Conservation (phyloP, 2,113 vertebrate species). For the Nothocercus nigrocapillus region DNA sequence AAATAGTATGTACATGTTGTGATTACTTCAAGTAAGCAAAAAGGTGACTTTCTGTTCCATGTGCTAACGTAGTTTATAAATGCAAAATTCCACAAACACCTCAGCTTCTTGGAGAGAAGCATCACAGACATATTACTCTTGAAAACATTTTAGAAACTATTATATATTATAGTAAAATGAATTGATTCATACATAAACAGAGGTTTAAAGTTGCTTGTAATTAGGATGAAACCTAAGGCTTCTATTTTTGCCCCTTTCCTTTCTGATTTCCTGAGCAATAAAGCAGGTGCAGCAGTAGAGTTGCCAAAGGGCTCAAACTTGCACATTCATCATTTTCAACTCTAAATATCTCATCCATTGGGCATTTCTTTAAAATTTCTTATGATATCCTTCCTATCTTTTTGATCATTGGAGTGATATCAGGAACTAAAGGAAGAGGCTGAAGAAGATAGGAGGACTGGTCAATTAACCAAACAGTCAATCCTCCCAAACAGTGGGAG, state of each 20-base stretch:
- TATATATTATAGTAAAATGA: not conserved
- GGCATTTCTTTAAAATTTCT: not conserved
- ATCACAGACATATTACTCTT: not conserved
- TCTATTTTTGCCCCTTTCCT: not conserved
- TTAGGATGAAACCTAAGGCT: not conserved
- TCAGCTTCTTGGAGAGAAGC: not conserved
- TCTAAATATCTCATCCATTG: not conserved
- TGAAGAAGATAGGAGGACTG: not conserved
- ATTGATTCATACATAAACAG: not conserved
- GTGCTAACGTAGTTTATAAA: not conserved
- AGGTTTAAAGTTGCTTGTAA: not conserved
- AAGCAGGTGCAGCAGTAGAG: not conserved
- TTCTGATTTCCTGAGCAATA: not conserved
- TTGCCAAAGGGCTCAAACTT: not conserved
- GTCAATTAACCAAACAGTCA: not conserved
- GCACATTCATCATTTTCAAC: not conserved
- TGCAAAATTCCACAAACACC: not conserved
- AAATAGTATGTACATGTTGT: not conserved
- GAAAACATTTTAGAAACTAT: not conserved
- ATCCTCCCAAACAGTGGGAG: not conserved
- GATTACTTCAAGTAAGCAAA: not conserved
- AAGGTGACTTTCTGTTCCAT: not conserved
- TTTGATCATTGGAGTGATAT: not conserved
- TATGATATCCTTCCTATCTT: not conserved
- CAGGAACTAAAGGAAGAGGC: not conserved